phyloP scores from a whole-genome alignment of 2,113 vertebrate genomes.

The Sinocyclocheilus anophthalmus region DNA sequence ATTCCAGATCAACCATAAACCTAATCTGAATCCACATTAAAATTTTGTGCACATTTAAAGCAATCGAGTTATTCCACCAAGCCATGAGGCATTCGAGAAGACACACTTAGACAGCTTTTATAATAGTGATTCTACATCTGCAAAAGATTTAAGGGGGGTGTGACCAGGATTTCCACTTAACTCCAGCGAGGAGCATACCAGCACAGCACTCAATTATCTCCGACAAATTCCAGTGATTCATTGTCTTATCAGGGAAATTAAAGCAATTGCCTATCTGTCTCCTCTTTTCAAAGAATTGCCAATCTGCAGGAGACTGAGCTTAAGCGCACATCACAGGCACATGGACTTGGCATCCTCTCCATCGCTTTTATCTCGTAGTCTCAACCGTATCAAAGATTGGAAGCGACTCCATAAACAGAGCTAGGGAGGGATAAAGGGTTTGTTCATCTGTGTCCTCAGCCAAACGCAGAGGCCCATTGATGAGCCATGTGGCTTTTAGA shows the following conservation, averaged over 20 bases:
- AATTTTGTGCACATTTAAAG: slow-evolving; percentile 50
- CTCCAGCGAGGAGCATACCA: neutral
- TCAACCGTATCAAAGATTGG: slow-evolving; percentile 39
- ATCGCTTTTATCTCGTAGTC: slow-evolving; percentile 34
- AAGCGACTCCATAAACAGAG: slow-evolving; percentile 17
- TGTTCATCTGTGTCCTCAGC: slow-evolving; percentile 19
- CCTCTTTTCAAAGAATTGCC: slow-evolving; percentile 65
- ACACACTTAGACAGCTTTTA: slow-evolving; percentile 26
- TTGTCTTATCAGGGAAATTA: slow-evolving; percentile 65
- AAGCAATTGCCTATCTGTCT: slow-evolving; percentile 12
- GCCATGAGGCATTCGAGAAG: slow-evolving; percentile 17
- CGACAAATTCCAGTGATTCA: slow-evolving; percentile 46
- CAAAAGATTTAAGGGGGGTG: slow-evolving; percentile 23
- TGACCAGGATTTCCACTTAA: slow-evolving; percentile 2
- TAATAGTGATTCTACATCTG: slow-evolving; percentile 36
- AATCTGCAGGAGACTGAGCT: slow-evolving; percentile 42
- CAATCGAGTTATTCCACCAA: slow-evolving; percentile 39
- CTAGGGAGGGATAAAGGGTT: slow-evolving; percentile 19
- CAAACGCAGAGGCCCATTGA: slow-evolving; percentile 20
- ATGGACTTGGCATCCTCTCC: slow-evolving; percentile 31
- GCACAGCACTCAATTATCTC: slow-evolving; percentile 25
- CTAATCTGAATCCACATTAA: slow-evolving; percentile 49
- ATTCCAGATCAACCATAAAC: slow-evolving; percentile 66
- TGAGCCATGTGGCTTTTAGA: slow-evolving; percentile 49
- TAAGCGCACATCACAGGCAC: slow-evolving; percentile 24